phyloP scores from a whole-genome alignment of 2,797 vertebrate genomes.

The Eutrigla gurnardus region DNA sequence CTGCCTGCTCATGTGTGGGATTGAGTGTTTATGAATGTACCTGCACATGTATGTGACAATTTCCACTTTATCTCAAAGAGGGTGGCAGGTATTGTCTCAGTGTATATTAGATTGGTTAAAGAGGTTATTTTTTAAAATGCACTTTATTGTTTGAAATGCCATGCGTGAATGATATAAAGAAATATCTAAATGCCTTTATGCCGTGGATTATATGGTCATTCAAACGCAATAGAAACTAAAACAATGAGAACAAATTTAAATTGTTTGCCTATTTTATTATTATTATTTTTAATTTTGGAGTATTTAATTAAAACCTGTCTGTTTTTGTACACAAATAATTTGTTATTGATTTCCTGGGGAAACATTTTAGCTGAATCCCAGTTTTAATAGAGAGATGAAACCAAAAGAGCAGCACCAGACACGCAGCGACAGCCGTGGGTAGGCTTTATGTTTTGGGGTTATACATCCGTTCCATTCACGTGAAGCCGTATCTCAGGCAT shows the following conservation, averaged over 20 bases:
- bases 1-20: constrained; percentile 39
- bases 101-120: constrained; percentile 53
- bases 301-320: constrained; percentile 79
- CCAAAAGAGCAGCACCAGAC: constrained; percentile 8
- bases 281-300: constrained; percentile 68
- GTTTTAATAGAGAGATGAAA: constrained; percentile 10
- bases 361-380: not conserved
- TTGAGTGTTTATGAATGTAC: constrained; percentile 42
- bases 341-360: constrained; percentile 42
- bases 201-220: constrained; percentile 71
- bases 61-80: constrained; percentile 50
- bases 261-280: constrained; percentile 58
- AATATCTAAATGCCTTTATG: constrained; percentile 66
- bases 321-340: constrained; percentile 68
- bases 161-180: constrained; percentile 71
- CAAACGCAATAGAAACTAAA: constrained; percentile 80
- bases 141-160: constrained; percentile 83
- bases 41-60: constrained; percentile 37
- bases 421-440: not conserved
- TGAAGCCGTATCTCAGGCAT: not conserved
- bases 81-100: constrained; percentile 35
- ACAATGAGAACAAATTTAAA: constrained; percentile 71
- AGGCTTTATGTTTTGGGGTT: not conserved
- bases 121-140: constrained; percentile 73
- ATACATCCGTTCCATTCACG: too few relatives aligned